A percentile compares a stretch with the other conserved stretches of the same genome.
Conservation (phyloP, 2,113 vertebrate species). For the Thryonomys swinderianus region DNA sequence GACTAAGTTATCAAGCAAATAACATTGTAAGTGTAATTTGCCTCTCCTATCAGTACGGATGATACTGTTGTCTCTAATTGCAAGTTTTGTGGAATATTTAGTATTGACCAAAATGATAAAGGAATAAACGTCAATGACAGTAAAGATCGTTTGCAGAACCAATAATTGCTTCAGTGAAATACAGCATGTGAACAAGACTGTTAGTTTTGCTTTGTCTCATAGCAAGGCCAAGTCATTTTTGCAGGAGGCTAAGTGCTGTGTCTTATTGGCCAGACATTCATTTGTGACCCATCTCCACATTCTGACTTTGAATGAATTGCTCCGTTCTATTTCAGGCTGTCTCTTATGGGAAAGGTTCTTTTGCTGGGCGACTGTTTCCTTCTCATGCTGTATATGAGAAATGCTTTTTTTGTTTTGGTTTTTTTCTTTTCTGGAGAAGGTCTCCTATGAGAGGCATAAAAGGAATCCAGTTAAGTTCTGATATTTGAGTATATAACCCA, state of each 20-base stretch:
- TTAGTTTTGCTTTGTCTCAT: constrained; percentile 51
- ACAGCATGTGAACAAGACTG: background rate
- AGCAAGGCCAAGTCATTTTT: constrained; percentile 62
- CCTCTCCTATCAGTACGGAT: background rate
- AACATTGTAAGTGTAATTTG: constrained; percentile 48
- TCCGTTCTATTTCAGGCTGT: background rate
- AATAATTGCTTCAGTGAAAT: constrained; percentile 1
- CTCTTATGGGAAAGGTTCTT: background rate
- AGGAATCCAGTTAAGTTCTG: constrained; percentile 16
- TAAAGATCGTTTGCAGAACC: constrained; percentile 23
- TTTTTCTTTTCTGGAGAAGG: background rate
- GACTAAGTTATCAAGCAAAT: constrained; percentile 3
- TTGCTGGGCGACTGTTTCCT: constrained; percentile 43
- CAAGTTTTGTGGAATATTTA: constrained; percentile 54
- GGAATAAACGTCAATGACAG: background rate
- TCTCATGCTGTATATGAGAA: constrained; percentile 29
- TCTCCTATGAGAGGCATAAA: constrained; percentile 27
- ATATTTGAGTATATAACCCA: constrained; percentile 26
- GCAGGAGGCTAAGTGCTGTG: constrained; percentile 25
- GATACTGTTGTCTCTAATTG: background rate
- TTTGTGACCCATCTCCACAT: constrained; percentile 9
- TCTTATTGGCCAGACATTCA: constrained; percentile 30
- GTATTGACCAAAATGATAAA: constrained; percentile 29
- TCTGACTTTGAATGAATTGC: constrained; percentile 36
- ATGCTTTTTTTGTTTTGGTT: background rate